Evolutionary conservation across 92 coral and sea anemone species (phyloP).

Genomic region (Epizoanthus ramosus): DNA sequence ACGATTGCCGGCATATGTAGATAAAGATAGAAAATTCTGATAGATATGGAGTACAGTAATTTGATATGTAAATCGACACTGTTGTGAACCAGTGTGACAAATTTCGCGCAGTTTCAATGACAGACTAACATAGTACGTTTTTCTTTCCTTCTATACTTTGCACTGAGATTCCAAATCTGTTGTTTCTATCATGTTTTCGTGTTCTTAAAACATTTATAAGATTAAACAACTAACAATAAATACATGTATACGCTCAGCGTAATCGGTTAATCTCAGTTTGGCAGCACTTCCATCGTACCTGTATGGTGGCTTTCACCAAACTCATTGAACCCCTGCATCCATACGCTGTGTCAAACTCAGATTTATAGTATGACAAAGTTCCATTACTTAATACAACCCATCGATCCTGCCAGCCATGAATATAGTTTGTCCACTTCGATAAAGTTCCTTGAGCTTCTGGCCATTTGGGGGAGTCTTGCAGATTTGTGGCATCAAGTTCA

Average conservation of each 20-base stretch:
- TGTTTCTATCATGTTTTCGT: neutral
- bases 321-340: constrained; percentile 99
- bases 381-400: constrained; percentile 96
- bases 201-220: neutral
- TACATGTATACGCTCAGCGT: neutral
- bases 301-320: constrained; percentile 88
- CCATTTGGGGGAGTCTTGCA: constrained; percentile 63
- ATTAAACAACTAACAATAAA: neutral
- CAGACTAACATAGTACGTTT: neutral
- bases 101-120: too few species aligned
- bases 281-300: constrained; percentile 60
- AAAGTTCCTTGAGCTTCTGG: constrained; percentile 87
- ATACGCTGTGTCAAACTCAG: constrained; percentile 92
- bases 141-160: neutral
- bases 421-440: constrained; percentile 99
- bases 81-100: too few species aligned
- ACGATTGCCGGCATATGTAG: too few species aligned
- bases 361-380: constrained; percentile 90
- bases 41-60: too few species aligned
- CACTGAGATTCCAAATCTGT: neutral
- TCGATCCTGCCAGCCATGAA: constrained; percentile 99
- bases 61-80: too few species aligned
- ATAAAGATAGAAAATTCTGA: too few species aligned
- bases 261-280: neutral
- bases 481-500: constrained; percentile 68